A percentile compares a stretch with the other conserved stretches of the same genome.
Conservation (phyloP, 2,888 invertebrate genomes). For the Polylopha cassiicola region DNA sequence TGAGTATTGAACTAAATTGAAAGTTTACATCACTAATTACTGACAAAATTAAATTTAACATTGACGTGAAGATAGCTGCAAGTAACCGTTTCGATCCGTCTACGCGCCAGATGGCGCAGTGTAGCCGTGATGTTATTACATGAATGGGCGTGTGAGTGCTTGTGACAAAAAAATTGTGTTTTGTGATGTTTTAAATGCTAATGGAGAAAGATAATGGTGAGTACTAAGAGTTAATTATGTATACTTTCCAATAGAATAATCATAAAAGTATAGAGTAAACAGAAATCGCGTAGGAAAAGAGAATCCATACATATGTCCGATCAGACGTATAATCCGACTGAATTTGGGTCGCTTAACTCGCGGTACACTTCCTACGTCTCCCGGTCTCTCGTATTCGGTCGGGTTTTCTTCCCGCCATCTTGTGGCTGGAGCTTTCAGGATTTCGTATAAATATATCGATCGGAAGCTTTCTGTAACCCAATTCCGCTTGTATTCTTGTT, state of each 20-base stretch:
- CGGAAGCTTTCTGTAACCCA: conserved; percentile 62
- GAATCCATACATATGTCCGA: conserved; percentile 69
- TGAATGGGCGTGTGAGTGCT: conserved; percentile 76
- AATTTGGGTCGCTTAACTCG: conserved; percentile 54
- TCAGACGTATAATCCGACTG: conserved; percentile 62
- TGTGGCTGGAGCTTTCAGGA: conserved; percentile 70
- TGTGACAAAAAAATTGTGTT: conserved; percentile 71
- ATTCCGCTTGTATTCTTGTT: conserved; percentile 46
- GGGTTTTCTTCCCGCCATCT: conserved; percentile 71
- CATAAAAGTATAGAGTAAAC: conserved; percentile 42
- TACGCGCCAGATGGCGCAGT: conserved; percentile 70
- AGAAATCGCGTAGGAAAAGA: conserved; percentile 56
- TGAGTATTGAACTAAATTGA: conserved; percentile 33
- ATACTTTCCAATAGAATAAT: conserved; percentile 32
- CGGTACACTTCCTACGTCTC: conserved; percentile 45
- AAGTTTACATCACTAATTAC: conserved; percentile 33
- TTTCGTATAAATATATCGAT: conserved; percentile 71
- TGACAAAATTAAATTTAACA: conserved; percentile 51
- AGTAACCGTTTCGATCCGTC: conserved; percentile 33
- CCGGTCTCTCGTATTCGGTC: conserved; percentile 41
- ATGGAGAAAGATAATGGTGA: conserved; percentile 65
- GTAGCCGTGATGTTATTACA: conserved; percentile 74
- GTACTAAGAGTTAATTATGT: conserved; percentile 42
- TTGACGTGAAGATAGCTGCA: conserved; percentile 53
- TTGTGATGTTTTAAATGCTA: conserved; percentile 66